phyloP scores from a whole-genome alignment of 2,797 vertebrate species.

The Podarcis lilfordi region DNA sequence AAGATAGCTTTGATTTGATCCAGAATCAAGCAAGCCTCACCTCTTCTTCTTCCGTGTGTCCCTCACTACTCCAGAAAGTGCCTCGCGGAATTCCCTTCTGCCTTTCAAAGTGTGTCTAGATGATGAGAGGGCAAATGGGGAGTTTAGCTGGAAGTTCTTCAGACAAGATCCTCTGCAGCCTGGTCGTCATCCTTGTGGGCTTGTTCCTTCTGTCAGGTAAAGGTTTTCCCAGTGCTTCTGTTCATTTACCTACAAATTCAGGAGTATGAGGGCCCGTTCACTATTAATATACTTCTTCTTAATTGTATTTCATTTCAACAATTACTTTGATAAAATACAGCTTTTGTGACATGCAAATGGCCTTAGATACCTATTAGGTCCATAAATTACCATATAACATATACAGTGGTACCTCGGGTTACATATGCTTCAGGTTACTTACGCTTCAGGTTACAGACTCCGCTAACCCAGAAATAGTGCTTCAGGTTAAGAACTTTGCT shows the following conservation, averaged over 20 bases:
- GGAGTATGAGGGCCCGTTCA: too few species aligned
- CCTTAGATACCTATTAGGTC: too few species aligned
- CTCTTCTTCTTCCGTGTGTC: background rate
- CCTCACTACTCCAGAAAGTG: background rate
- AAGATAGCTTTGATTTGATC: background rate
- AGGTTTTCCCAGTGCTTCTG: background rate
- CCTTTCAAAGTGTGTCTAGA: constrained; percentile 63
- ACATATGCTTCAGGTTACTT: too few species aligned
- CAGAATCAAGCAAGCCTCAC: background rate
- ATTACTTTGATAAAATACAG: too few species aligned
- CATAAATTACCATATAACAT: too few species aligned
- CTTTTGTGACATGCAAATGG: too few species aligned
- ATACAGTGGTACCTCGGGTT: too few species aligned
- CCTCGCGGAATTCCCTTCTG: constrained; percentile 17
- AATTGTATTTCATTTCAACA: too few species aligned
- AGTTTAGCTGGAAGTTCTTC: constrained; percentile 6
- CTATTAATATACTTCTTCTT: too few species aligned
- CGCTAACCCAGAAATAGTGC: too few species aligned
- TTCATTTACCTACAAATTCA: background rate
- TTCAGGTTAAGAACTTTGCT: too few species aligned
- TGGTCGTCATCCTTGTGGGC: constrained; percentile 29
- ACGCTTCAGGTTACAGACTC: too few species aligned
- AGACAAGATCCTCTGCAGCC: constrained; percentile 40
- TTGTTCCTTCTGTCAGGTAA: constrained; percentile 71
- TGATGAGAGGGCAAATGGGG: constrained; percentile 61